Conservation (phyloP, 2,797 vertebrate genomes). For the Falco cherrug region DNA sequence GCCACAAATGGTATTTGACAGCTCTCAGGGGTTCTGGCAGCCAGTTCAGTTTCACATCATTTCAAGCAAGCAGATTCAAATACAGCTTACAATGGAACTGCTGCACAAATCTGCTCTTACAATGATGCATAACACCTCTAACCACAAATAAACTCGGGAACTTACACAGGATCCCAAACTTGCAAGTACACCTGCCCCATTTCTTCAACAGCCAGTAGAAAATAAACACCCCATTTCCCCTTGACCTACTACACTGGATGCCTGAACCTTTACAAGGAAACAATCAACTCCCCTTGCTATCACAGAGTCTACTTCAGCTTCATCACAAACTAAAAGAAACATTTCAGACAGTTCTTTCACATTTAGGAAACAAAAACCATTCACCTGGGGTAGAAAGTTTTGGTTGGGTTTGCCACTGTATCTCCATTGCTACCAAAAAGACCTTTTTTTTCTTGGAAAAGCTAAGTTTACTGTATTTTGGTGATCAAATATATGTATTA, state of each 20-base stretch:
- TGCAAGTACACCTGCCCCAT: background rate
- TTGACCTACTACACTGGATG: background rate
- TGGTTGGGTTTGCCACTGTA: background rate
- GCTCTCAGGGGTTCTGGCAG: background rate
- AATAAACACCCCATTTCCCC: background rate
- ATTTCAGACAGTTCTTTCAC: background rate
- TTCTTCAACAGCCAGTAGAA: background rate
- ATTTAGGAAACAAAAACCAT: background rate
- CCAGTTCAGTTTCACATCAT: background rate
- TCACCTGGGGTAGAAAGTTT: background rate
- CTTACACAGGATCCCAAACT: background rate
- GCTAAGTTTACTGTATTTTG: background rate
- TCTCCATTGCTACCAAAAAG: background rate
- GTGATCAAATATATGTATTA: background rate
- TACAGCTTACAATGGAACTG: background rate
- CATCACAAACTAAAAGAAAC: background rate
- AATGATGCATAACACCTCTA: background rate
- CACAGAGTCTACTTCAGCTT: background rate
- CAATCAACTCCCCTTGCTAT: background rate
- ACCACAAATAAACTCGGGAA: background rate
- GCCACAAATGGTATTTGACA: background rate
- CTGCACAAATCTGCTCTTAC: background rate
- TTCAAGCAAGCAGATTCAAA: background rate
- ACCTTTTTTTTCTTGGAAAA: fast-evolving
- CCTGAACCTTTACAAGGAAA: background rate